Base-by-base conservation (phyloP, 2,888 invertebrate genomes). In the Gnatocerus cornutus region DNA sequence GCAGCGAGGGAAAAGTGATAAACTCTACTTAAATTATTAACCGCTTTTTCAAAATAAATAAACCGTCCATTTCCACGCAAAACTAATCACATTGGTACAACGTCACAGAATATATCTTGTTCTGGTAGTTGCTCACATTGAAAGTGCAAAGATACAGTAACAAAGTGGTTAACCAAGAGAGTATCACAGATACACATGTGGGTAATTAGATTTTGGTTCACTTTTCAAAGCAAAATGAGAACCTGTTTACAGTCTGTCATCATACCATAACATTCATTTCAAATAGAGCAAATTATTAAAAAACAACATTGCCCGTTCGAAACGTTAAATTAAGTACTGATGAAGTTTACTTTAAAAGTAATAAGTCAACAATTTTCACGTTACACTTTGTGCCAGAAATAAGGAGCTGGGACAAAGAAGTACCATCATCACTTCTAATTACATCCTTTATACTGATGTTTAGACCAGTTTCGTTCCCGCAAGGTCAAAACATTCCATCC, bases 241-340 rank as follows among this genome's bases (percentile, higher is more conserved):
- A 65, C 48, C 67, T 70, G 70, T 67, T 70, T 67, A 67, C 27
- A 39, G 56, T 66, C 66, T 48, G 55, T 69, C 69, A 61, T 16
- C 69, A 61, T 39, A 37, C 12, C 61, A 33, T 59, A 69, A 69
- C 43, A 61, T 69, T 61, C 58, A 68, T 39, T 45, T 45, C 59
- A 27, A 30, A 16, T 1, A 43, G 21, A 63, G 2, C 39, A 37
- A 63, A 39, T 61, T 61, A 52, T 45, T 59, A 59, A 61, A 56
- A 45, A 68, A 59, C 46, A 66, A 59, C 66, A 56, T 48, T 66
- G 13, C 27, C 9, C 46, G 21, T 52, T 48, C 52, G 52, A 41
- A 43, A 53, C n/a, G 41, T 63, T 43, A 53, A 55, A 62, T 21
- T 48, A 64, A 30, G 16, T 30, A 43, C 21, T 66, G 59, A 66